These are phyloP conservation scores for Enteromius unitaeniatus DNA, from an alignment of 2,797 vertebrate genomes.

Conservation along the genomic window DNA sequence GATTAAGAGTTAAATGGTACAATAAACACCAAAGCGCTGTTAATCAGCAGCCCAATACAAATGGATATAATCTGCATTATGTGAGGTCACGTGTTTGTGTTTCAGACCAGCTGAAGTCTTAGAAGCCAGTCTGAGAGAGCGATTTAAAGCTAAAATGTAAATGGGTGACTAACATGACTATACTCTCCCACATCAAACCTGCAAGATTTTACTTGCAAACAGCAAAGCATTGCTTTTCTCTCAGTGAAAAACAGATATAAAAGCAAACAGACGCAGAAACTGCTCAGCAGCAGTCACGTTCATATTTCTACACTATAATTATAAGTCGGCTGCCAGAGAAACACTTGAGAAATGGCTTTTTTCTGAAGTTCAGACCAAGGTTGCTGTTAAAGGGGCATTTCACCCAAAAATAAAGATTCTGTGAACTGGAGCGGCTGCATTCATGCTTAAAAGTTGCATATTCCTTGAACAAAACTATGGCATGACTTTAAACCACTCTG, in stretches of 20 bases:
- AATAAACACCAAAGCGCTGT: conserved; percentile 31
- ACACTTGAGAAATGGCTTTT: conserved; percentile 8
- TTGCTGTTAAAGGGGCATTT: neutral
- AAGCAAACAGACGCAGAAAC: neutral
- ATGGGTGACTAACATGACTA: neutral
- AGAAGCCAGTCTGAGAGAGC: neutral
- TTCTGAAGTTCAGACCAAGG: conserved; percentile 10
- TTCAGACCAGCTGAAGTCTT: conserved; percentile 6
- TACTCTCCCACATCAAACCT: neutral
- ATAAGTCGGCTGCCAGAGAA: neutral
- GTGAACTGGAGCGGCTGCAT: neutral
- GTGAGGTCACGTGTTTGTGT: neutral
- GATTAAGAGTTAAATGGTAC: conserved; percentile 12
- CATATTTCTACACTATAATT: conserved; percentile 32
- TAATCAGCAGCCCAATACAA: conserved; percentile 35
- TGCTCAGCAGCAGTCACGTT: neutral
- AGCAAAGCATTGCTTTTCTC: neutral
- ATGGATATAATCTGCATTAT: neutral
- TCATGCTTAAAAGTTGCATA: neutral
- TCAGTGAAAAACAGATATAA: neutral
- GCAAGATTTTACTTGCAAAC: conserved; percentile 18
- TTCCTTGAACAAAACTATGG: neutral
- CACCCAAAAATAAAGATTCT: conserved; percentile 15
- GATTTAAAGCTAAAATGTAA: neutral
- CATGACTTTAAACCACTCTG: neutral